These are phyloP conservation scores for Elephantulus edwardii DNA, from an alignment of 2,113 vertebrate species.

Conservation along the genomic window DNA sequence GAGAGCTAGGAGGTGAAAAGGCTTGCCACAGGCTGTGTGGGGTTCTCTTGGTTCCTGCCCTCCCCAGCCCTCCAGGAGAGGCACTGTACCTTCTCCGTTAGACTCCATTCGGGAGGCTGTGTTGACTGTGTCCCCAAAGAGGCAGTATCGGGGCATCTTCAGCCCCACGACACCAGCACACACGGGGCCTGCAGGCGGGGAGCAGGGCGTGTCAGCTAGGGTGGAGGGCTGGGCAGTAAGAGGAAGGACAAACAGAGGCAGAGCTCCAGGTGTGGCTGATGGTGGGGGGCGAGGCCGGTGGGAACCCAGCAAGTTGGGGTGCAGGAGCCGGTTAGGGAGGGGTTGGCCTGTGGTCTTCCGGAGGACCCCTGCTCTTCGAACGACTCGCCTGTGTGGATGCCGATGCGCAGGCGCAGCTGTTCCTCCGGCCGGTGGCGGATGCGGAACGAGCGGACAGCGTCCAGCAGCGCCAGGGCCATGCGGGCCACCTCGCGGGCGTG, in stretches of 20 bases:
- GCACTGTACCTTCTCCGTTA: slow-evolving; percentile 89
- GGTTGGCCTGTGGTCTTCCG: neutral
- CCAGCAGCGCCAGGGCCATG: slow-evolving; percentile 94
- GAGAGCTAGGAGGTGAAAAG: neutral
- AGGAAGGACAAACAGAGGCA: neutral
- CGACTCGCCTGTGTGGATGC: slow-evolving; percentile 90
- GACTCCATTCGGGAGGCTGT: slow-evolving; percentile 96
- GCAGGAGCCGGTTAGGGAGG: neutral
- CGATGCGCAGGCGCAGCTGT: slow-evolving; percentile 90
- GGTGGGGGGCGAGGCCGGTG: neutral
- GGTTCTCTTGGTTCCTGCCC: neutral
- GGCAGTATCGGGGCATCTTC: slow-evolving; percentile 96
- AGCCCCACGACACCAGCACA: slow-evolving; percentile 94
- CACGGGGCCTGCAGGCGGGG: slow-evolving; percentile 86
- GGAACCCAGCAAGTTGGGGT: neutral
- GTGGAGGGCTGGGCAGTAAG: neutral
- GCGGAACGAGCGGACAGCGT: slow-evolving; percentile 91
- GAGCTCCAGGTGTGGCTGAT: neutral
- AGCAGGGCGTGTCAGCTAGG: neutral
- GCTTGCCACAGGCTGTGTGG: too few relatives aligned
- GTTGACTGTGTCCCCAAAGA: slow-evolving; percentile 96
- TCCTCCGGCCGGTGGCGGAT: slow-evolving; percentile 90
- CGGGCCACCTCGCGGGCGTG: slow-evolving; percentile 91
- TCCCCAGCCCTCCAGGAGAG: neutral
- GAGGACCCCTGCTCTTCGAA: fast-evolving